A percentile compares a stretch with the other conserved stretches of the same genome.
Evolutionary conservation across 2,888 invertebrate genomes (phyloP).

Genomic region (Carabus problematicus): DNA sequence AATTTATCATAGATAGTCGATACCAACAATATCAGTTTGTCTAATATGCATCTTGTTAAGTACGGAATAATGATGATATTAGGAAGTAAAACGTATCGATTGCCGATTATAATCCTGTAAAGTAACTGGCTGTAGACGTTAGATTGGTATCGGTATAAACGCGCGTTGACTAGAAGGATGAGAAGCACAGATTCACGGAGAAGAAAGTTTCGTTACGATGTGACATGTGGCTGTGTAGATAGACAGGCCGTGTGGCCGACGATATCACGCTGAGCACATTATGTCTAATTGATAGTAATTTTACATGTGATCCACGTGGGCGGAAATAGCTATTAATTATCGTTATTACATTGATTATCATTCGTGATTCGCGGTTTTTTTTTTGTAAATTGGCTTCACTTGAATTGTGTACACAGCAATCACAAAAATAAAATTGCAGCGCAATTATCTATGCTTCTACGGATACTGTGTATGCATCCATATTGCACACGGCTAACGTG

Average conservation of each 20-base stretch:
- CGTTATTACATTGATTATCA: slow-evolving; percentile 37
- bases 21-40: no score
- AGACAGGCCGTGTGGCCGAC: slow-evolving; percentile 35
- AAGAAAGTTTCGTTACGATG: background rate
- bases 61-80: no score
- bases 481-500: no score
- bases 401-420: slow-evolving; percentile 1
- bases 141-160: background rate
- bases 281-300: slow-evolving; percentile 40
- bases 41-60: no score
- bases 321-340: slow-evolving; percentile 38
- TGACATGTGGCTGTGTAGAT: slow-evolving; percentile 12
- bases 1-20: no score
- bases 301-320: slow-evolving; percentile 40
- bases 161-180: background rate
- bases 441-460: background rate
- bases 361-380: slow-evolving; percentile 7
- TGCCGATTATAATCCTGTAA: no score
- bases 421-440: background rate
- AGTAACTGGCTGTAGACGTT: background rate
- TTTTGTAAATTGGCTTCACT: slow-evolving; percentile 3
- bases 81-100: no score
- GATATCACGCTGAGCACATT: slow-evolving; percentile 38
- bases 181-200: background rate
- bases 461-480: no score